phyloP scores from a whole-genome alignment of 1,140 invertebrate species.

The Drosophila orosa region DNA sequence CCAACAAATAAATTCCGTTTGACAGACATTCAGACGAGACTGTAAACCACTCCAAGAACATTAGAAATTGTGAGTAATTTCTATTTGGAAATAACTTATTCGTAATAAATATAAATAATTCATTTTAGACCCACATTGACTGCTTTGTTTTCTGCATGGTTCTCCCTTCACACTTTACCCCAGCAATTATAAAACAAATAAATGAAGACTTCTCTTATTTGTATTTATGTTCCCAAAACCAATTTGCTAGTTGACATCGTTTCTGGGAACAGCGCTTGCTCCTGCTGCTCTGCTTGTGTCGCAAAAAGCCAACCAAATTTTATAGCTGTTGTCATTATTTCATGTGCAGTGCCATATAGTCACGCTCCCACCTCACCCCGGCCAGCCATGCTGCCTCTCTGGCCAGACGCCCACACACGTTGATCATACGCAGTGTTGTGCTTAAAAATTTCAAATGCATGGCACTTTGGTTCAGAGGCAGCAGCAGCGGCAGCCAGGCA shows the following conservation, averaged over 20 bases:
- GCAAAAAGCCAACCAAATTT: conserved; percentile 67
- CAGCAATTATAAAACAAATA: conserved; percentile 1
- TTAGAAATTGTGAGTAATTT: background rate
- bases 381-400: background rate
- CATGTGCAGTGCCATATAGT: conserved; percentile 55
- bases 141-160: background rate
- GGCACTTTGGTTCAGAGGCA: conserved; percentile 54
- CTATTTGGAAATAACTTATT: background rate
- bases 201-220: background rate
- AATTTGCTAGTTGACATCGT: conserved; percentile 10
- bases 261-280: conserved; percentile 23
- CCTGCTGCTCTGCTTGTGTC: conserved; percentile 41
- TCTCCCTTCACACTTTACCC: background rate
- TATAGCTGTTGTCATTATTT: conserved; percentile 67
- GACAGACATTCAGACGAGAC: background rate
- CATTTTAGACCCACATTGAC: too few species aligned
- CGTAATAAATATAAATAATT: background rate
- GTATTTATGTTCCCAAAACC: background rate
- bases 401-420: conserved; percentile 36
- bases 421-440: conserved; percentile 66
- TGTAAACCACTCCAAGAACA: too few species aligned
- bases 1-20: background rate
- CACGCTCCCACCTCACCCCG: conserved; percentile 16
- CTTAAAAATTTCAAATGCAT: conserved; percentile 67
- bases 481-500: conserved; percentile 20